Conservation (phyloP, 2,888 invertebrate species). For the Drosophila pseudotalamancana region DNA sequence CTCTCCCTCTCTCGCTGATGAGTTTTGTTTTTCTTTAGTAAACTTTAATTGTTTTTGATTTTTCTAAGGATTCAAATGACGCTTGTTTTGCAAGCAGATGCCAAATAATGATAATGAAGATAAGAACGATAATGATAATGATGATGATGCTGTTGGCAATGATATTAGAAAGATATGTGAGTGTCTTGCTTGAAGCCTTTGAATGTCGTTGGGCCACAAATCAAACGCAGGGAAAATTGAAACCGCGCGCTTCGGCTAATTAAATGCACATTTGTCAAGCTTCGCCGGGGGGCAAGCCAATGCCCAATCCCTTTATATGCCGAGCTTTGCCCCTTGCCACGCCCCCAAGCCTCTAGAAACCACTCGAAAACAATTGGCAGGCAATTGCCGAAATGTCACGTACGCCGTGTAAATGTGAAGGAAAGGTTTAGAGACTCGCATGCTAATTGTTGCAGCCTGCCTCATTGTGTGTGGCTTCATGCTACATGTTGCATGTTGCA, state of each 20-base stretch:
- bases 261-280: constrained; percentile 75
- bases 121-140: constrained; percentile 2
- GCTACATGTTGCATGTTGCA: constrained; percentile 58
- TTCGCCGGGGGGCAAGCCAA: constrained; percentile 39
- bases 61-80: constrained; percentile 75
- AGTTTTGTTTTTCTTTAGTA: constrained; percentile 78
- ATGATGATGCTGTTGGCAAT: neutral
- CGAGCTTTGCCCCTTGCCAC: neutral
- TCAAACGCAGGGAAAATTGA: constrained; percentile 36
- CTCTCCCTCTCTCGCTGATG: constrained; percentile 44
- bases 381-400: constrained; percentile 75
- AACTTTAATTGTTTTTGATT: constrained; percentile 79
- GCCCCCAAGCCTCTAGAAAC: neutral
- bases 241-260: constrained; percentile 54
- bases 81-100: constrained; percentile 39
- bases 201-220: constrained; percentile 38
- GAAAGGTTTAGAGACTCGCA: constrained; percentile 9
- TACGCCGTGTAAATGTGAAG: constrained; percentile 65
- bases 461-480: constrained; percentile 20
- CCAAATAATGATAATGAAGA: constrained; percentile 17
- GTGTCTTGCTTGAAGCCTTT: constrained; percentile 52
- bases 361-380: constrained; percentile 57
- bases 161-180: neutral
- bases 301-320: no score
- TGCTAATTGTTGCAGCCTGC: constrained; percentile 70